phyloP scores from a whole-genome alignment of 2,113 vertebrate genomes.

The Rutilus rutilus region DNA sequence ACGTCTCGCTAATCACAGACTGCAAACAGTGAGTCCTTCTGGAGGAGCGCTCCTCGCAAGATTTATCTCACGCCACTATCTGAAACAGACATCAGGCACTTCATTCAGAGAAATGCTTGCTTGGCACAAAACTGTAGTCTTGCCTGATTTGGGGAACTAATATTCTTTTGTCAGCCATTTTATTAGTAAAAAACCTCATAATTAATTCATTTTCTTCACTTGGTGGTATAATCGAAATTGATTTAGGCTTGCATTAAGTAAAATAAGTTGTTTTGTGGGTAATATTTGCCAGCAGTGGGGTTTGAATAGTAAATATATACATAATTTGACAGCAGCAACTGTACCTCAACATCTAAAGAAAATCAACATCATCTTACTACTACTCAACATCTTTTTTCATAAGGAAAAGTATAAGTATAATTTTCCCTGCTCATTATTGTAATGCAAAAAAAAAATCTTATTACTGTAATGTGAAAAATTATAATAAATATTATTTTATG shows the following conservation, averaged over 20 bases:
- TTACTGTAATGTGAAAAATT: background rate
- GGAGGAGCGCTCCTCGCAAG: conserved; percentile 17
- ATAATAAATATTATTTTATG: no score
- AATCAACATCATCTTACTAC: no score
- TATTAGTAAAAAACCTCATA: background rate
- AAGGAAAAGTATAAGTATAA: background rate
- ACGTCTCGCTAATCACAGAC: conserved; percentile 46
- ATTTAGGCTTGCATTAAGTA: background rate
- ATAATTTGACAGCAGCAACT: background rate
- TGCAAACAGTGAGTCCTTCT: conserved; percentile 40
- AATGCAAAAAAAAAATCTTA: background rate
- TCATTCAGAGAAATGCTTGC: conserved; percentile 40
- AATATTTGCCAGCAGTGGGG: background rate
- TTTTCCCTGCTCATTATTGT: background rate
- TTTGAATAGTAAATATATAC: background rate
- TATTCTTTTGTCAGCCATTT: conserved; percentile 54
- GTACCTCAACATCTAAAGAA: background rate
- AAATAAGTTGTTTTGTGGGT: background rate
- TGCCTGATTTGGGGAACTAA: conserved; percentile 16
- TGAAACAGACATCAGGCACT: conserved; percentile 42
- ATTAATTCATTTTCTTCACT: background rate
- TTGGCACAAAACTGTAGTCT: conserved; percentile 25
- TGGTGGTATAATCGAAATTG: background rate
- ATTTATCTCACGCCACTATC: conserved; percentile 32
- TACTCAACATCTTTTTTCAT: no score